A percentile compares a stretch with the other conserved stretches of the same genome.
phyloP scores from a whole-genome alignment of 1,140 invertebrate species.

The Bombus affinis region DNA sequence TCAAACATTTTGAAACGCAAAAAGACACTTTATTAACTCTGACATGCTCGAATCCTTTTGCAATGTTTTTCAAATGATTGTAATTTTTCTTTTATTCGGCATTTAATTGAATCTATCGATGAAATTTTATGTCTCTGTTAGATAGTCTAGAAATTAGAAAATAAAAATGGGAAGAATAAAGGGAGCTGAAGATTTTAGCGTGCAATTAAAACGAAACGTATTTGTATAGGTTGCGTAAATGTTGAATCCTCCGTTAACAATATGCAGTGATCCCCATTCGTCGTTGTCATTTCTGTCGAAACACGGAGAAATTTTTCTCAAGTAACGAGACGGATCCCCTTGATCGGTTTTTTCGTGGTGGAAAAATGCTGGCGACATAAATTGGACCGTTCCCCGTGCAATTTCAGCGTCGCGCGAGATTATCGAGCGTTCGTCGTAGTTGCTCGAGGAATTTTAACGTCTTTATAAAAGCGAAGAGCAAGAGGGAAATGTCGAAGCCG shows the following conservation, averaged over 20 bases:
- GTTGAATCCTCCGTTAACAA: background rate
- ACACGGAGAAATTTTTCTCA: conserved; percentile 43
- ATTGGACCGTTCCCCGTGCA: conserved; percentile 57
- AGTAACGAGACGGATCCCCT: conserved; percentile 44
- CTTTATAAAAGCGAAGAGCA: conserved; percentile 68
- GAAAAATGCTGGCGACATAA: conserved; percentile 49
- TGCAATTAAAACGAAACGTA: background rate
- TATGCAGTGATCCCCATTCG: background rate
- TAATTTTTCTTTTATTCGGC: too few species aligned
- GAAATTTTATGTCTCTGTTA: too few species aligned
- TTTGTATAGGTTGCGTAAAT: background rate
- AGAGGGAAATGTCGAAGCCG: conserved; percentile 28
- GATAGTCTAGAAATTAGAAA: background rate
- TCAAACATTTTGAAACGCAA: too few species aligned
- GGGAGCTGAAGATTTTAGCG: background rate
- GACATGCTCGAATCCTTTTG: too few species aligned
- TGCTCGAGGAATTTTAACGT: conserved; percentile 65
- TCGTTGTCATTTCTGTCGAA: conserved; percentile 10
- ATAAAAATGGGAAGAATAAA: background rate
- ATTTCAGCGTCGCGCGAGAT: conserved; percentile 67
- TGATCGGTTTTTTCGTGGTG: conserved; percentile 37
- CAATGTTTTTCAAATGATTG: too few species aligned
- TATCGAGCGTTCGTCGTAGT: conserved; percentile 57
- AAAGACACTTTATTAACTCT: too few species aligned
- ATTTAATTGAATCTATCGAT: too few species aligned